Evolutionary conservation across 2,113 vertebrate genomes (phyloP).

Genomic region (Aegypius monachus): DNA sequence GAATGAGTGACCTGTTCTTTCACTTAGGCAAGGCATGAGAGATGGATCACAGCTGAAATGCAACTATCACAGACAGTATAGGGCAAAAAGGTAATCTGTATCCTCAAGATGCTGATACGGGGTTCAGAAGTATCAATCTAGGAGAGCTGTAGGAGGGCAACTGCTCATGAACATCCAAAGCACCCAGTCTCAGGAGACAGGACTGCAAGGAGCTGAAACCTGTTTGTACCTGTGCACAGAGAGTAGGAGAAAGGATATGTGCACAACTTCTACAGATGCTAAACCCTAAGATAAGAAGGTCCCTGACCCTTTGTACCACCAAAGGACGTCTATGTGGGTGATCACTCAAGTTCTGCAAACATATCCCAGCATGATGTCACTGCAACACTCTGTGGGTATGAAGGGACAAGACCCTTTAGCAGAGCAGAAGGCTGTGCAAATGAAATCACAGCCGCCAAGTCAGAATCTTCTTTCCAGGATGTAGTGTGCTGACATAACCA

Average conservation of each 20-base stretch:
- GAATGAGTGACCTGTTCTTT: background rate
- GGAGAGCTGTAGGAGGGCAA: background rate
- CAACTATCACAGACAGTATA: background rate
- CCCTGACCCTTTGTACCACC: background rate
- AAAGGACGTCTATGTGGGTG: background rate
- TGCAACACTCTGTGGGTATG: background rate
- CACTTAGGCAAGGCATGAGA: background rate
- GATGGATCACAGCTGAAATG: background rate
- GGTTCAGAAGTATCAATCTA: background rate
- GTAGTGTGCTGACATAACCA: background rate
- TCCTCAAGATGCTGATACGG: background rate
- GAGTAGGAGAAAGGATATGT: background rate
- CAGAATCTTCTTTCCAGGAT: background rate
- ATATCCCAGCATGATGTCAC: background rate
- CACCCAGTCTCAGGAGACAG: background rate
- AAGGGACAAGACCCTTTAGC: background rate
- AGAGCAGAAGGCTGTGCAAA: background rate
- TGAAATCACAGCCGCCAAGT: background rate
- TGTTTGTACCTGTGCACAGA: background rate
- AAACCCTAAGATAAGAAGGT: background rate
- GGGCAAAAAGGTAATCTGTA: background rate
- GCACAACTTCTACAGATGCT: background rate
- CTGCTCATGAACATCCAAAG: background rate
- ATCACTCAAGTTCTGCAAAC: background rate
- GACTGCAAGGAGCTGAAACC: background rate